Conservation (phyloP, 2,797 vertebrate species). For the Anisognathus igniventris region DNA sequence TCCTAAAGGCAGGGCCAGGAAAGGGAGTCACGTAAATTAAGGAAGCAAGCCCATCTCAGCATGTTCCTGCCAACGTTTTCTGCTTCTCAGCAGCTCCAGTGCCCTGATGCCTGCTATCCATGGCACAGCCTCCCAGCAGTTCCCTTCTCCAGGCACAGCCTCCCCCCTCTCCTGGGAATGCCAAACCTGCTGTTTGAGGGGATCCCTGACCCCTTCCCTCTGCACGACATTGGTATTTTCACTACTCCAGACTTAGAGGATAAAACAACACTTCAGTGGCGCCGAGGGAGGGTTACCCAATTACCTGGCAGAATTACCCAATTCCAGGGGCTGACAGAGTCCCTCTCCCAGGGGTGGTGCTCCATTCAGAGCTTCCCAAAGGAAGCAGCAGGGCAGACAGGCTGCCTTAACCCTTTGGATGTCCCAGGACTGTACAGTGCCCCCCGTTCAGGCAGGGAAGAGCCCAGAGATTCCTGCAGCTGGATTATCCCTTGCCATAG, state of each 20-base stretch:
- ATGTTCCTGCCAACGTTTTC: not conserved
- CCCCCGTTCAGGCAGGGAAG: not conserved
- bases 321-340: fast-evolving
- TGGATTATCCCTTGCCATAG: fast-evolving
- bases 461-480: not conserved
- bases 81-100: not conserved
- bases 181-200: not conserved
- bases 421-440: not conserved
- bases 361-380: not conserved
- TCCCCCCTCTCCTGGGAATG: not conserved
- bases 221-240: fast-evolving
- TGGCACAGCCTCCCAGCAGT: not conserved
- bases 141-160: not conserved
- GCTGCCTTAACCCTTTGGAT: not conserved
- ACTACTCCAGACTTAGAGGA: fast-evolving
- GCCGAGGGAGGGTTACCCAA: not conserved
- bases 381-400: not conserved
- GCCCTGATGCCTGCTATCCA: not conserved
- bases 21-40: not conserved
- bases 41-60: not conserved
- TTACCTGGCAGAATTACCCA: not conserved
- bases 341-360: not conserved
- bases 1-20: not conserved
- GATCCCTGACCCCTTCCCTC: not conserved
- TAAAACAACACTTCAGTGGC: not conserved